A percentile compares a stretch with the other conserved stretches of the same genome.
Evolutionary conservation across 2,797 vertebrate species (phyloP).

Genomic region (Aulostomus chinensis): DNA sequence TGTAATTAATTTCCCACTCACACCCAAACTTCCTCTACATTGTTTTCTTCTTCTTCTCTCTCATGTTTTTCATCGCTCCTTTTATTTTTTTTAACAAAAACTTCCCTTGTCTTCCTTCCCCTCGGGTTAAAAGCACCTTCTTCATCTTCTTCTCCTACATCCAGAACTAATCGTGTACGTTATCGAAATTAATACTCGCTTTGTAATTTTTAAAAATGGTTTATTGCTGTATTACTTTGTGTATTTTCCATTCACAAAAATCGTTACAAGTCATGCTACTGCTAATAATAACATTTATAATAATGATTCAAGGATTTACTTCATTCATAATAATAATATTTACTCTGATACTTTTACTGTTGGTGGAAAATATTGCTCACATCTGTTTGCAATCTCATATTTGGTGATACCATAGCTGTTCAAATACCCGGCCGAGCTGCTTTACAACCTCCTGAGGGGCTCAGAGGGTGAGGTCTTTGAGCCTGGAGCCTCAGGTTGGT

Average conservation of each 20-base stretch:
- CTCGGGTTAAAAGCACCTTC: no score
- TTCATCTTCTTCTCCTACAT: no score
- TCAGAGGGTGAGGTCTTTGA: conserved; percentile 49
- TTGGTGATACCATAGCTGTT: conserved; percentile 69
- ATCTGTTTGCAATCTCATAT: conserved; percentile 70
- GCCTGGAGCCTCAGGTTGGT: conserved; percentile 51
- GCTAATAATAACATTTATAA: not conserved
- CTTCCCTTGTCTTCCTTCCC: no score
- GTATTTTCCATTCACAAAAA: no score
- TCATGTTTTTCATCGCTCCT: no score
- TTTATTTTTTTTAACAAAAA: no score
- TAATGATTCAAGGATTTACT: no score
- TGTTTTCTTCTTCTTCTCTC: not conserved
- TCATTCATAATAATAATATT: not conserved
- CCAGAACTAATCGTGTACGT: no score
- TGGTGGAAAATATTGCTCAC: conserved; percentile 21
- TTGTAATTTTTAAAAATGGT: no score
- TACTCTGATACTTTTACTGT: not conserved
- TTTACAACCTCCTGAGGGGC: conserved; percentile 36
- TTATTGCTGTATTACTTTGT: no score
- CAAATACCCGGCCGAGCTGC: conserved; percentile 40
- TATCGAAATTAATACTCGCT: no score
- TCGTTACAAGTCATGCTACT: no score
- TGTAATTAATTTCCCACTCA: conserved; percentile 1
- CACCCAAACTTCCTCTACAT: not conserved